Evolutionary conservation across 1,140 invertebrate species (phyloP).

Genomic region (Leptopilina boulardi): DNA sequence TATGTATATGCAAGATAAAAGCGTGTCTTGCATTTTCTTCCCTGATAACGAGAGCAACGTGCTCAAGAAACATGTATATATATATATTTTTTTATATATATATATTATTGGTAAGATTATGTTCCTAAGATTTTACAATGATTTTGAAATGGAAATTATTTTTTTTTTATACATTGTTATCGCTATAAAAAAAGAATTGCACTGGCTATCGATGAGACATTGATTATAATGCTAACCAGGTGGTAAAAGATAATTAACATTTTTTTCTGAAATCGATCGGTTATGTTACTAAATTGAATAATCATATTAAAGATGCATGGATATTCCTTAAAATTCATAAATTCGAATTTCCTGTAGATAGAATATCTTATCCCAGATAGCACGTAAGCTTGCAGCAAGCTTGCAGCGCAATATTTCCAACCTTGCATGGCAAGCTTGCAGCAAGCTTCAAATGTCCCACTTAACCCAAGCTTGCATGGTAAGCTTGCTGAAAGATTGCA

Average conservation of each 20-base stretch:
- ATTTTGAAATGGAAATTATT: neutral
- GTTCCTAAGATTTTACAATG: neutral
- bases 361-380: too few relatives aligned
- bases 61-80: neutral
- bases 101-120: neutral
- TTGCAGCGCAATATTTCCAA: too few relatives aligned
- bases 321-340: too few relatives aligned
- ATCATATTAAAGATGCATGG: too few relatives aligned
- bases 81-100: neutral
- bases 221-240: neutral
- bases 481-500: too few relatives aligned
- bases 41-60: conserved; percentile 4
- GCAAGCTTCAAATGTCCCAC: too few relatives aligned
- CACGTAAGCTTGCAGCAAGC: too few relatives aligned
- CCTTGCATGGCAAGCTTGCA: too few relatives aligned
- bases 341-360: too few relatives aligned
- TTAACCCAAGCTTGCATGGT: too few relatives aligned
- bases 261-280: neutral
- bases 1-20: neutral
- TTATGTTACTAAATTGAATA: neutral
- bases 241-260: neutral
- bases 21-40: neutral
- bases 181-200: neutral
- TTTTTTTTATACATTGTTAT: neutral
- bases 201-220: neutral